These are phyloP conservation scores for Galeopterus variegatus DNA, from an alignment of 2,113 vertebrate genomes.

Conservation along the genomic window DNA sequence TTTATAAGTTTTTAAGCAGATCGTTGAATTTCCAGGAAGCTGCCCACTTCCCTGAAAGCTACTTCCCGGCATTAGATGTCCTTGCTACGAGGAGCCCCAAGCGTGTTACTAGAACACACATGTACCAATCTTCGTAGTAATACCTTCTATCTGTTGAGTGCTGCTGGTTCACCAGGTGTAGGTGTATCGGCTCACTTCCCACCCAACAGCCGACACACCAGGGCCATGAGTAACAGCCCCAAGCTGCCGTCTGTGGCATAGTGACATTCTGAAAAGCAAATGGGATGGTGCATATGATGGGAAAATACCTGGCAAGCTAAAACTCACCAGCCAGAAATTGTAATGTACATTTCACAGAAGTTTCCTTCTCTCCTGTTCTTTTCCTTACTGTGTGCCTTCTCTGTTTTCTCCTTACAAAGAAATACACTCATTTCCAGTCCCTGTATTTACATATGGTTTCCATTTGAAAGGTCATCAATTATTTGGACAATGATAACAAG, in stretches of 20 bases:
- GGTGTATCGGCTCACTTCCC: not conserved
- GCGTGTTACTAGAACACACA: not conserved
- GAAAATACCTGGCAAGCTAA: not conserved
- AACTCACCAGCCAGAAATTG: not conserved
- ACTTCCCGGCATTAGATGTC: not conserved
- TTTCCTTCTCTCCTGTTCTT: not conserved
- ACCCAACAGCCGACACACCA: not conserved
- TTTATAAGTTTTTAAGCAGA: slow-evolving; percentile 12
- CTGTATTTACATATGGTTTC: slow-evolving; percentile 61
- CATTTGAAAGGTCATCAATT: slow-evolving; percentile 69
- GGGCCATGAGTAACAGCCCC: not conserved
- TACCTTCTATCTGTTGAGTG: not conserved
- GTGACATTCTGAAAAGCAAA: not conserved
- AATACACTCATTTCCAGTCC: slow-evolving; percentile 51
- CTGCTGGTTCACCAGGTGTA: not conserved
- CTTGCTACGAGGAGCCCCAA: not conserved
- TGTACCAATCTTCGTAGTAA: not conserved
- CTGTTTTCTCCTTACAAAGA: not conserved
- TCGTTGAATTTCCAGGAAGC: slow-evolving; percentile 26
- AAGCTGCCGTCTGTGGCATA: not conserved
- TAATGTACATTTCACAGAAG: not conserved
- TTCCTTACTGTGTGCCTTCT: not conserved
- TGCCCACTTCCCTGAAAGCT: not conserved
- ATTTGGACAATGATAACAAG: slow-evolving; percentile 71
- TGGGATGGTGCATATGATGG: not conserved